Evolutionary conservation across 2,797 vertebrate genomes (phyloP), one percentile per base, ranked within the genome.

Genomic region (Pangasius macronema): DNA sequence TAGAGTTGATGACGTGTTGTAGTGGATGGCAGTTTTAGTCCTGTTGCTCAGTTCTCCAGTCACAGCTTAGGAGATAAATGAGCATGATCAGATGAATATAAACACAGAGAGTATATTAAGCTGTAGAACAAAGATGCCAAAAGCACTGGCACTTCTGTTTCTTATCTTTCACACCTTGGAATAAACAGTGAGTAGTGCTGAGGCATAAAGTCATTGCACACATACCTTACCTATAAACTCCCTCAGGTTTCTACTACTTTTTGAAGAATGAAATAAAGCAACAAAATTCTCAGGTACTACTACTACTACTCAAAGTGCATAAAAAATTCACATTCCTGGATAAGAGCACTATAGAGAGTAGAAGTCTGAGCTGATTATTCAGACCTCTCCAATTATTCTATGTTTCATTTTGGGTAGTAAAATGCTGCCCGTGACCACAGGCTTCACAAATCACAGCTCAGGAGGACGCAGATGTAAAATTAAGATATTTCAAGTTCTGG

Each of bases 31-130:
- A 33, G 22, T 8, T 49, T 79, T 42, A 73, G 81, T 83, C 67
- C 30, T 55, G 82, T 30, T 63, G 82, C 27, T 76, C 33, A 67
- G 85, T 39, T 59, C 18, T 33, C 27, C 1, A 33, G 24, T 51
- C 77, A 77, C 53, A 51, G 39, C 59, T 61, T 24, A 42, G 42
- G 24, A 83, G 51, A 89, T n/a, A 79, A 55, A 77, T 55, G n/a
- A 65, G 80, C 27, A 24, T 49, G 73, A 88, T 67, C 76, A 82
- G 53, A 30, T 22, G 75, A 80, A 89, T 83, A 86, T 76, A 63
- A 83, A 86, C 67, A 46, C 20, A 59, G 39, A 84, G 59, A 82
- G 81, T 75, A n/a, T 86, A 89, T 81, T 85, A 85, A 88, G 85
- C 76, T 46, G 39, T 55, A 83, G 72, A 57, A 75, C 9, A 68